Conservation (phyloP, 2,797 vertebrate species). For the Moxostoma hubbsi region DNA sequence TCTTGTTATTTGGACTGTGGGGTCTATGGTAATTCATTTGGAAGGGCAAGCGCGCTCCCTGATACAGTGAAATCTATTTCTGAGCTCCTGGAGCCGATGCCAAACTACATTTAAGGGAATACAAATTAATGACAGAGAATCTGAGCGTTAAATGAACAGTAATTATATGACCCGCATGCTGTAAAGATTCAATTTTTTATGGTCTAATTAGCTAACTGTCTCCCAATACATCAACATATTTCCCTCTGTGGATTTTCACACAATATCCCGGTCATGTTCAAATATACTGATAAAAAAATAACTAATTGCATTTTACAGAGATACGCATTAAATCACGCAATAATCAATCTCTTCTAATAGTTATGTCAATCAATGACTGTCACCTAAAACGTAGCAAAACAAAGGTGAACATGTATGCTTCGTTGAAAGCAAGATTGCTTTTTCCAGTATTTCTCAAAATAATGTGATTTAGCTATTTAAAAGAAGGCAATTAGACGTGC, state of each 20-base stretch:
- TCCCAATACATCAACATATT: slow-evolving; percentile 94
- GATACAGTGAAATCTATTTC: slow-evolving; percentile 84
- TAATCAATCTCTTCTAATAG: slow-evolving; percentile 64
- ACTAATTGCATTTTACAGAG: slow-evolving; percentile 83
- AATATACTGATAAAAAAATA: slow-evolving; percentile 76
- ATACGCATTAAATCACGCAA: slow-evolving; percentile 68
- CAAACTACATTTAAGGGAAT: slow-evolving; percentile 98
- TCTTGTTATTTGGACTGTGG: slow-evolving; percentile 94
- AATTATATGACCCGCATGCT: slow-evolving; percentile 99
- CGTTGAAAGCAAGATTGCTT: neutral
- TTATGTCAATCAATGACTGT: slow-evolving; percentile 3
- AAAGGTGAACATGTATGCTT: neutral
- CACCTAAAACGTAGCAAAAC: neutral
- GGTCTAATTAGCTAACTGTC: slow-evolving; percentile 96
- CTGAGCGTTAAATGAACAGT: slow-evolving; percentile 99
- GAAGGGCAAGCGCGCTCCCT: slow-evolving; percentile 84
- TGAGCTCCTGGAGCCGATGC: slow-evolving; percentile 84
- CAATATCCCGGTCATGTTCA: slow-evolving; percentile 75
- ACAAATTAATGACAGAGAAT: slow-evolving; percentile 98
- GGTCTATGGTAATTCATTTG: slow-evolving; percentile 90
- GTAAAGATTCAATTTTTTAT: slow-evolving; percentile 99
- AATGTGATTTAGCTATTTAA: neutral
- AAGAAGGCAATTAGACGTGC: slow-evolving; percentile 41
- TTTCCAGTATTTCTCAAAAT: neutral
- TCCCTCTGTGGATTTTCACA: slow-evolving; percentile 88